Base-by-base conservation (phyloP, 2,113 vertebrate species). In the Forbesichthys agassizii region DNA sequence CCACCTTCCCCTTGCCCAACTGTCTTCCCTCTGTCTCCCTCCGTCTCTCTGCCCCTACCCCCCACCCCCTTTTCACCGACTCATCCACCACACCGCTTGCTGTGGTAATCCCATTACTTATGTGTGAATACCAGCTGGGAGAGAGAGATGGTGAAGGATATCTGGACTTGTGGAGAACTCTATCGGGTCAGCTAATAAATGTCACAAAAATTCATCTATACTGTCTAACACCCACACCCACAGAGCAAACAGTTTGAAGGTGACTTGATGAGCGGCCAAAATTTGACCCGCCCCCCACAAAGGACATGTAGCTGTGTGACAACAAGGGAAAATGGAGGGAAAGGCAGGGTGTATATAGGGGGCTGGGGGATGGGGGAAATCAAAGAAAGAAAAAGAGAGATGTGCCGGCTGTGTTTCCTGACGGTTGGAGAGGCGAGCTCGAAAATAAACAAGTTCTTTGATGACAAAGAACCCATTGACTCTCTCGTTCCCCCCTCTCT, bases 381-480 rank as follows among this genome's bases (percentile, higher is more conserved):
- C 48, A 63, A 52, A 78, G 20, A 66, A 75, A 70, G 77, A 77
- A 56, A 62, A 71, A 61, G 69, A 70, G 80, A 84, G 71, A 74
- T 76, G 87, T 76, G 72, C 87, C 84, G 87, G 85, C 89, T 76
- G 88, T 88, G 88, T 84, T 86, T 90, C 61, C 77, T 81, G 88
- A 89, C 91, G 81, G 90, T 88, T 92, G 85, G 86, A 91, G 88
- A 79, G 75, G 87, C 88, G 70, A 87, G 88, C 91, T 92, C 90
- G 91, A 93, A 93, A 93, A 93, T 92, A 93, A 93, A 91, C 91
- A 93, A 91, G 84, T 84, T 92, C 89, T 91, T 88, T 87, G 84
- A 90, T 90, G 90, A 93, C 93, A 94, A 94, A 94, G 93, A 91
- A 85, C 86, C 91, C 92, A 93, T 92, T 94, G 91, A 92, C 89